Evolutionary conservation across 2,888 invertebrate genomes (phyloP).

Genomic region (Elmis aenea): DNA sequence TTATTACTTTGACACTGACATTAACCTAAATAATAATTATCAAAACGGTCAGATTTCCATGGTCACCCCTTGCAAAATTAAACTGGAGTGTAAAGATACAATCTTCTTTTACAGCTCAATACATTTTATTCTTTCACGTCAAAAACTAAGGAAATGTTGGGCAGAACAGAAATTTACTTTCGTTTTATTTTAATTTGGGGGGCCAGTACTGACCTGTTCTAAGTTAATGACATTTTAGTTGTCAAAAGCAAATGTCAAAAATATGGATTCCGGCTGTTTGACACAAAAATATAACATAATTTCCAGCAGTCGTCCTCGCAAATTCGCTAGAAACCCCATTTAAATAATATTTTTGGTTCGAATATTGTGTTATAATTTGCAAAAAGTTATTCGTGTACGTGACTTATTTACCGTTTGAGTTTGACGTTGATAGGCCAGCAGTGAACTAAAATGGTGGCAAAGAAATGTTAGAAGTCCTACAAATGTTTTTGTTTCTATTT

Average conservation of each 20-base stretch:
- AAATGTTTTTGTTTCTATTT: conserved; percentile 83
- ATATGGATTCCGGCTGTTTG: conserved; percentile 22
- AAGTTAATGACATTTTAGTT: conserved; percentile 24
- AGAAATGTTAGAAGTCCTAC: conserved; percentile 77
- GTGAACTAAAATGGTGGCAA: conserved; percentile 44
- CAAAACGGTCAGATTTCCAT: too few species aligned
- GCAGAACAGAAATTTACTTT: too few species aligned
- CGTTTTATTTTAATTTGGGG: too few species aligned
- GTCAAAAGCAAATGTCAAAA: conserved; percentile 29
- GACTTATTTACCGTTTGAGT: conserved; percentile 28
- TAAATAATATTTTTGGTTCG: too few species aligned
- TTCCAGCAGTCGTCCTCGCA: not conserved
- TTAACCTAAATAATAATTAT: too few species aligned
- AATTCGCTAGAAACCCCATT: not conserved
- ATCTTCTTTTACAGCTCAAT: too few species aligned
- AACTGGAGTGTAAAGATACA: too few species aligned
- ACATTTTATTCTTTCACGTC: too few species aligned
- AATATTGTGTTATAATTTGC: not conserved
- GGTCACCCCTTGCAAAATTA: too few species aligned
- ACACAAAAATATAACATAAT: not conserved
- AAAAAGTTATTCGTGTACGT: conserved; percentile 1
- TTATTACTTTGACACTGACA: too few species aligned
- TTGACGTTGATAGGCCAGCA: conserved; percentile 24
- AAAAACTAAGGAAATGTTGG: too few species aligned
- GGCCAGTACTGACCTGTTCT: too few species aligned